phyloP scores from a whole-genome alignment of 2,113 vertebrate genomes.

The Phainopepla nitens region DNA sequence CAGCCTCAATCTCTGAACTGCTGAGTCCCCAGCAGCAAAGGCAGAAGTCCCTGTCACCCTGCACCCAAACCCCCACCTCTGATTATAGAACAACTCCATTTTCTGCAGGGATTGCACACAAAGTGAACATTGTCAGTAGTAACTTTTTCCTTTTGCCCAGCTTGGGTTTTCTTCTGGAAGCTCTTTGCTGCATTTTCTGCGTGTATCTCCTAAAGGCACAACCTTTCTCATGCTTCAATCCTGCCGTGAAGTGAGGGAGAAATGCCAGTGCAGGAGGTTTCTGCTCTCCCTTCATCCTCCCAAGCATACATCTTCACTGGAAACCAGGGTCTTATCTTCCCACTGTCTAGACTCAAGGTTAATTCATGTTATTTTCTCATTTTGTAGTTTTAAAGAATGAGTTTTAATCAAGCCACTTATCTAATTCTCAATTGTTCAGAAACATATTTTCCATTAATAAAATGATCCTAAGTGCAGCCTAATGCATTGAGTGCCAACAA shows the following conservation, averaged over 20 bases:
- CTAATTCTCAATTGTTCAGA: constrained; percentile 29
- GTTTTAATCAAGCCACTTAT: constrained; percentile 36
- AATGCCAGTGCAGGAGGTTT: background rate
- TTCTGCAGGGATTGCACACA: fast-evolving
- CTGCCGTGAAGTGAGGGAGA: background rate
- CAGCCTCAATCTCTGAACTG: background rate
- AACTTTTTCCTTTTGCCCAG: background rate
- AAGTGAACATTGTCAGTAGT: fast-evolving
- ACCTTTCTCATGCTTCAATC: background rate
- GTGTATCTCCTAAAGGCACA: background rate
- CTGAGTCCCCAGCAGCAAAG: background rate
- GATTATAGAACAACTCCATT: background rate
- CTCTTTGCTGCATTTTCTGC: background rate
- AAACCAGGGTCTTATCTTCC: background rate
- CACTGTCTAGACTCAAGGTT: background rate
- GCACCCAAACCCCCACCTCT: background rate
- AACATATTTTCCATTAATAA: constrained; percentile 51
- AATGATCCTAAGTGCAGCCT: background rate
- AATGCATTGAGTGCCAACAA: background rate
- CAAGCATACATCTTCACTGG: background rate
- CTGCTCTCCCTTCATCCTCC: background rate
- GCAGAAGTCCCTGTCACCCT: too few species aligned
- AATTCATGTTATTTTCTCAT: constrained; percentile 13
- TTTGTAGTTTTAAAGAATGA: background rate
- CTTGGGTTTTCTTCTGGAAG: background rate